These are phyloP conservation scores for Mustela nigripes DNA, from an alignment of 2,113 vertebrate species.

Conservation along the genomic window DNA sequence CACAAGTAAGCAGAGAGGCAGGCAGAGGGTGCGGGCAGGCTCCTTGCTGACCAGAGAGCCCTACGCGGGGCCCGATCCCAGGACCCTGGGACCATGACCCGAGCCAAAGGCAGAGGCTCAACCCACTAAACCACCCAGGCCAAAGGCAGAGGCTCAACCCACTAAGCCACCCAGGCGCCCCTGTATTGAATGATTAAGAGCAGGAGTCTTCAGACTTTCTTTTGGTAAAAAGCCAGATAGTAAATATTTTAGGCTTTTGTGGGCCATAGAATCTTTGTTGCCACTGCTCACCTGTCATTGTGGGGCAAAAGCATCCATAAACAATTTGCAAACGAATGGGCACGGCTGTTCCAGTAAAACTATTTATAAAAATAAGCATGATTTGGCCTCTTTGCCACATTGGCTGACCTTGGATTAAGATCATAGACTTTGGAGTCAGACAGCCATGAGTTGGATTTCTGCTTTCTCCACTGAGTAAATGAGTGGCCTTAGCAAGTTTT, in stretches of 20 bases:
- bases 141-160: too few species aligned
- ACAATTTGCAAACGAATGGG: background rate
- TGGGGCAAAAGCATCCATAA: background rate
- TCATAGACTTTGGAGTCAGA: background rate
- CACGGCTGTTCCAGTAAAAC: background rate
- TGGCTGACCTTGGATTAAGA: background rate
- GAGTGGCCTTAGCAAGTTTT: background rate
- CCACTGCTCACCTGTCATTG: background rate
- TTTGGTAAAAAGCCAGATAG: slow-evolving; percentile 21
- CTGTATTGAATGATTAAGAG: background rate
- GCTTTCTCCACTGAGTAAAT: background rate
- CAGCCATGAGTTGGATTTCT: background rate
- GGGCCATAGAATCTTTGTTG: background rate
- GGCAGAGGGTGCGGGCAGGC: too few species aligned
- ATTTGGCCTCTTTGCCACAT: background rate
- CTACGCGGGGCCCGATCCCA: too few species aligned
- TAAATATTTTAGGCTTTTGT: background rate
- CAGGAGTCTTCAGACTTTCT: background rate
- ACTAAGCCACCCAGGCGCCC: too few species aligned
- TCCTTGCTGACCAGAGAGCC: too few species aligned
- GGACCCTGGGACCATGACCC: too few species aligned
- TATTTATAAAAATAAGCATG: background rate
- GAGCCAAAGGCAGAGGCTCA: too few species aligned
- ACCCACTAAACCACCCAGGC: too few species aligned
- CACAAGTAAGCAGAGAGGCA: too few species aligned